Percentiles rank a stretch among this genome's conserved stretches.
Evolutionary conservation across 2,888 invertebrate species (phyloP).

Genomic region (Caenorhabditis wallacei): DNA sequence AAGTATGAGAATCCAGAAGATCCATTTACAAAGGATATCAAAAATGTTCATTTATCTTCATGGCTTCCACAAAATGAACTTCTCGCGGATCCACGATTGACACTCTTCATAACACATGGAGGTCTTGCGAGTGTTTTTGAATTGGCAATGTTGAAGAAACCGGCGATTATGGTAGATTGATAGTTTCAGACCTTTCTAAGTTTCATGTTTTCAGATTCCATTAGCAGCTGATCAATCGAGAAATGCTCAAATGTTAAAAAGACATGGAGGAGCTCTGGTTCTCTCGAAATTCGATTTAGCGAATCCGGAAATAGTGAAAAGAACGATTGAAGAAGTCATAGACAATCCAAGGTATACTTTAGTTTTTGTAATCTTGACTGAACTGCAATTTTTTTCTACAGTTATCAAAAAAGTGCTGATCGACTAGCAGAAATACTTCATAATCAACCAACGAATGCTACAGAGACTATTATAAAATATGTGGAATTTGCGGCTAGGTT

Average conservation of each 20-base stretch:
- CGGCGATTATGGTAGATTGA: slow-evolving; percentile 40
- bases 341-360: not conserved
- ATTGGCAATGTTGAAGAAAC: slow-evolving; percentile 51
- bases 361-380: no score
- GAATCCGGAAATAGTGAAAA: slow-evolving; percentile 14
- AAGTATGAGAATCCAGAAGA: slow-evolving; percentile 66
- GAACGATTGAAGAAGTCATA: slow-evolving; percentile 27
- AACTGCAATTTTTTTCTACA: not conserved
- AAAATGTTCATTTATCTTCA: slow-evolving; percentile 67
- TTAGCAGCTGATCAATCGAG: slow-evolving; percentile 57
- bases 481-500: slow-evolving; percentile 60
- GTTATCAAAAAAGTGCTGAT: slow-evolving; percentile 53
- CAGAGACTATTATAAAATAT: slow-evolving; percentile 67
- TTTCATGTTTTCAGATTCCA: slow-evolving; percentile 36
- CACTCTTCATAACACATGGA: slow-evolving; percentile 57
- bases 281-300: slow-evolving; percentile 66
- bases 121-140: slow-evolving; percentile 46
- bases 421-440: slow-evolving; percentile 62
- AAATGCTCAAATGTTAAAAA: slow-evolving; percentile 59
- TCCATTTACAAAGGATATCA: slow-evolving; percentile 20
- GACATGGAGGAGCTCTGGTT: slow-evolving; percentile 62
- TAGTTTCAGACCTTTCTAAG: not conserved
- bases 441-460: slow-evolving; percentile 63
- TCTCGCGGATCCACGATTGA: slow-evolving; percentile 50
- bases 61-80: slow-evolving; percentile 75